Percentiles rank a stretch among this genome's conserved stretches.
These are phyloP conservation scores for Ganaspis sp. DNA, from an alignment of 1,140 invertebrate genomes.

Conservation along the genomic window DNA sequence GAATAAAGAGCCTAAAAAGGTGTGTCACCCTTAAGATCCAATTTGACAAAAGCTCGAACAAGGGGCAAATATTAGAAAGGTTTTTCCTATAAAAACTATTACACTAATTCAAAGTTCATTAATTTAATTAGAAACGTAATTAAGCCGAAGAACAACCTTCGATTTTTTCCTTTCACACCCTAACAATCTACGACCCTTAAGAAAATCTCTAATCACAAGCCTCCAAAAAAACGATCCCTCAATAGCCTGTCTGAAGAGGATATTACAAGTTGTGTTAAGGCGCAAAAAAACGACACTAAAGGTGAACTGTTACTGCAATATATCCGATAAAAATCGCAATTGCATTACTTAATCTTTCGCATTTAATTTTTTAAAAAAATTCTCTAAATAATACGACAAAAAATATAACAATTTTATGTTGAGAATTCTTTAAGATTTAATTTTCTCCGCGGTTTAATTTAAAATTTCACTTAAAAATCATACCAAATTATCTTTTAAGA, in stretches of 20 bases:
- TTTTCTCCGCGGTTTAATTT: too few relatives aligned
- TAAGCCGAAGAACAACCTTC: not conserved
- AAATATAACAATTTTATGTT: too few relatives aligned
- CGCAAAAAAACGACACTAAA: not conserved
- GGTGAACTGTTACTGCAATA: not conserved
- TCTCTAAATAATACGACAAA: too few relatives aligned
- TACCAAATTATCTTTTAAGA: too few relatives aligned
- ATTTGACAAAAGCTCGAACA: not conserved
- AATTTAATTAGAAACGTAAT: not conserved
- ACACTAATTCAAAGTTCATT: not conserved
- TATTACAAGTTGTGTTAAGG: not conserved
- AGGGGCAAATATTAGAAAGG: not conserved
- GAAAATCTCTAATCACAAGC: not conserved
- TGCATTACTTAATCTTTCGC: too few relatives aligned
- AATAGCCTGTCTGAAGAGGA: conserved; percentile 9
- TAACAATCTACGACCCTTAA: not conserved
- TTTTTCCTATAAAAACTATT: not conserved
- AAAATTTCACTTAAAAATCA: too few relatives aligned
- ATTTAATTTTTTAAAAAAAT: too few relatives aligned
- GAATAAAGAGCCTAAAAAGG: not conserved
- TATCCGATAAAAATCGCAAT: too few relatives aligned
- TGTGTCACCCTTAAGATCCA: not conserved
- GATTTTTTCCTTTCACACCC: not conserved
- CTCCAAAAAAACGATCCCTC: not conserved
- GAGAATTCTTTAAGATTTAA: too few relatives aligned